Conservation (phyloP, 2,888 invertebrate species). For the Thymelicus acteon region DNA sequence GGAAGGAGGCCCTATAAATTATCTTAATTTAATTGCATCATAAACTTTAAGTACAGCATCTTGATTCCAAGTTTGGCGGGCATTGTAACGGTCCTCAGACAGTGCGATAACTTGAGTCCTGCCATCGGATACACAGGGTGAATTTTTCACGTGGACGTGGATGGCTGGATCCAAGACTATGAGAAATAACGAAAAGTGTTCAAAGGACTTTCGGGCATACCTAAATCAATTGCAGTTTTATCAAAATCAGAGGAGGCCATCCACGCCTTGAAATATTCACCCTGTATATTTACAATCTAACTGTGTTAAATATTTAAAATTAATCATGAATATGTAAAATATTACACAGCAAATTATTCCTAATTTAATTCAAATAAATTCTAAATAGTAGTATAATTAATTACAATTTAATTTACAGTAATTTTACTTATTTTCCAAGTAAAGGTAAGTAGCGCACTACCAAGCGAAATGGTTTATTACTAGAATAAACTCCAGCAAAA, state of each 20-base stretch:
- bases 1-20: conserved; percentile 15
- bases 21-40: conserved; percentile 14
- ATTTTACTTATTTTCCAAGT: background rate
- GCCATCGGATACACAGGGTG: background rate
- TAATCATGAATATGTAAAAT: background rate
- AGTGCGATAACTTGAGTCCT: background rate
- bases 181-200: too few species aligned
- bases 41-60: conserved; percentile 12
- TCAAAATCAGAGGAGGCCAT: too few species aligned
- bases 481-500: conserved; percentile 7
- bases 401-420: background rate
- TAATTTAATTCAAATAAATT: background rate
- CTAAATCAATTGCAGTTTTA: too few species aligned
- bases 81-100: conserved; percentile 19
- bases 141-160: too few species aligned
- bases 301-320: background rate
- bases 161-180: too few species aligned
- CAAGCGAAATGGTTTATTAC: background rate
- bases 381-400: background rate
- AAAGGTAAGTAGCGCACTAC: conserved; percentile 5
- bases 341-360: background rate
- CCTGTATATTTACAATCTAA: too few species aligned
- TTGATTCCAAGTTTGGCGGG: background rate
- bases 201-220: too few species aligned
- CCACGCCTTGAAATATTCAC: too few species aligned